Base-by-base conservation (phyloP, 2,797 vertebrate species). In the Decapterus maruadsi region DNA sequence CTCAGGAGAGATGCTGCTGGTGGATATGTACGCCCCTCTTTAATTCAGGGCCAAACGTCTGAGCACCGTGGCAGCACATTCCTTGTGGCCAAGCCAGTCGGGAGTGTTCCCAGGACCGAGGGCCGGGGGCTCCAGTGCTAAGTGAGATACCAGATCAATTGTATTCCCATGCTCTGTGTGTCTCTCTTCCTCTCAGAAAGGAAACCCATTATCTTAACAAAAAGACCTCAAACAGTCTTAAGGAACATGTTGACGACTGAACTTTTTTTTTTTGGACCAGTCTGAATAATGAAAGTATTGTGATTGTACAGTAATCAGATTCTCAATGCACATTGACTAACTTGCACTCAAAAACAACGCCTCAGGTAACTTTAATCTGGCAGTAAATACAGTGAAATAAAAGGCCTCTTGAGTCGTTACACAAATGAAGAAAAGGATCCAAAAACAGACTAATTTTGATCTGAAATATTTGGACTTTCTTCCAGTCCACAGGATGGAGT, bases 61-160 rank as follows among this genome's bases (percentile, higher is more conserved):
- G 93, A 92, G 90, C 83, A 87, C 92, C 90, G 90, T 93, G 91
- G 92, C 90, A 90, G 87, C 84, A 90, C 94, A 95, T 95, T 95
- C 93, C 91, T 93, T 90, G 89, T 78, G 91, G 92, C 90, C 86
- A 80, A 86, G 91, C 90, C 89, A 92, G 92, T 92, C 91, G 70
- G 82, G 88, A 94, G 90, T 83, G 85, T 94, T 95, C 93, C 93
- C 94, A 94, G 93, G 92, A 86, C 89, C 72, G 48, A 75, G 90
- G 92, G 91, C 89, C 67, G 67, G 83, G 88, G 92, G 94, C 93
- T 93, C 93, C 82, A 58, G 75, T 60, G 69, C 86, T 96, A 95
- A 96, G 94, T 93, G 93, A 94, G 93, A 95, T 94, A 91, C 91
- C 95, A 96, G 93, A 94, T 91, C 87, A 60, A 90, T 90, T 89